Evolutionary conservation across 2,888 invertebrate species (phyloP).

Genomic region (Ceraclea dissimilis): DNA sequence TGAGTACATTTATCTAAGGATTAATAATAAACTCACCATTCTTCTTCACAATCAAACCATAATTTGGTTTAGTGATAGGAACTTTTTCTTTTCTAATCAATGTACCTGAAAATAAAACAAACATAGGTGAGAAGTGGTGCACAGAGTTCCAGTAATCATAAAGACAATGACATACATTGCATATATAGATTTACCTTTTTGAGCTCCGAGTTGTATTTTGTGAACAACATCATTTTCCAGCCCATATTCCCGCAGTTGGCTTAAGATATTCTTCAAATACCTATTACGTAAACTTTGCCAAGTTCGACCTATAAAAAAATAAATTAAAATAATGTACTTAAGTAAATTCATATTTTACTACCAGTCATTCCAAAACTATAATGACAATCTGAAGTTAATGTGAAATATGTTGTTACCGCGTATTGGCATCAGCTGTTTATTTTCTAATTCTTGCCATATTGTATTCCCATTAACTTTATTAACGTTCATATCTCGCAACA

Average conservation of each 20-base stretch:
- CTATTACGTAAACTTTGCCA: conserved; percentile 46
- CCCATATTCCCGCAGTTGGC: conserved; percentile 32
- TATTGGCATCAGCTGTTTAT: conserved; percentile 24
- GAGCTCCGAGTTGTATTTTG: conserved; percentile 26
- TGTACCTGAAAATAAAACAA: too few species aligned
- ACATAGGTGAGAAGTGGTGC: too few species aligned
- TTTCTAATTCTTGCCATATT: conserved; percentile 36
- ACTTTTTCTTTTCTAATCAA: too few species aligned
- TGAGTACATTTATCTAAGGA: neutral
- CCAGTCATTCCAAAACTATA: neutral
- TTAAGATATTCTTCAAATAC: conserved; percentile 42
- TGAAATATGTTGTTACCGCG: conserved; percentile 2
- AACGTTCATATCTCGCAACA: conserved; percentile 31
- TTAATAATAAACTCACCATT: neutral
- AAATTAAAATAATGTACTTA: neutral
- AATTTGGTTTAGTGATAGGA: conserved; percentile 1
- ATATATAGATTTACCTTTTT: conserved; percentile 17
- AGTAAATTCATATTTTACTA: neutral
- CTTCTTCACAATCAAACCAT: conserved; percentile 2
- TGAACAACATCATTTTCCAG: conserved; percentile 29
- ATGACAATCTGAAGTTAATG: neutral
- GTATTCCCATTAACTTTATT: conserved; percentile 38
- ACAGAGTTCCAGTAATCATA: too few species aligned
- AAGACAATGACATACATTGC: too few species aligned
- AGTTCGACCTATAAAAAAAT: conserved; percentile 29